Evolutionary conservation across 1,140 invertebrate genomes (phyloP), one percentile per base, ranked within the genome.

Genomic region (Panagrolaimus sp.): DNA sequence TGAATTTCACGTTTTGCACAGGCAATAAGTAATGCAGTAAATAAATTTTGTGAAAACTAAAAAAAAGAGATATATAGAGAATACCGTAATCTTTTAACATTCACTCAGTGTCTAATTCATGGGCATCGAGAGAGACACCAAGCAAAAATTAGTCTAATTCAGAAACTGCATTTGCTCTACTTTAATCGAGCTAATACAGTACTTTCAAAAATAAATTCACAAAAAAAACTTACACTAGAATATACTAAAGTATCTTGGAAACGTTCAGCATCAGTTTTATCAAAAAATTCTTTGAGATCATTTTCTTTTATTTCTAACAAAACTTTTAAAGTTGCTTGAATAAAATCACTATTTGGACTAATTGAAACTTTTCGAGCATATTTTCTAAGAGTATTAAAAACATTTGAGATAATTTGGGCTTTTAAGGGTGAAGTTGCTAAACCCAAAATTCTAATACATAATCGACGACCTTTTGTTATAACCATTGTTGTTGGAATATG

Each of bases 1-100:
- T n/a, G 1, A 45, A 47, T 9, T 23, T 9, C 25, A 1, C 27
- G 14, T 11, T 38, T 48, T 7, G 43, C 43, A 45, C 72, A 71
- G 25, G 65, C 46, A 11, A 67, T 27, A 38, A 70, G 65, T 7
- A 69, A 25, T 13, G 65, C 66, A 1, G 66, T 20, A 20, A 73
- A 61, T 20, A 70, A 23, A 25, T 73, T 68, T 44, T 68, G n/a
- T 11, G 65, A 42, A 42, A 73, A 67, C n/a, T n/a, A n/a, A n/a
- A n/a, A n/a, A n/a, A n/a, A n/a, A n/a, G n/a, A n/a, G n/a, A n/a
- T n/a, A n/a, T n/a, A n/a, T n/a, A n/a, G n/a, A n/a, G n/a, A n/a
- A n/a, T n/a, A n/a, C n/a, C n/a, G n/a, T n/a, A n/a, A n/a, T n/a
- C n/a, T n/a, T n/a, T n/a, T n/a, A n/a, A n/a, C n/a, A n/a, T n/a